Conservation (phyloP, 1,140 invertebrate species). For the Cotesia glomerata region DNA sequence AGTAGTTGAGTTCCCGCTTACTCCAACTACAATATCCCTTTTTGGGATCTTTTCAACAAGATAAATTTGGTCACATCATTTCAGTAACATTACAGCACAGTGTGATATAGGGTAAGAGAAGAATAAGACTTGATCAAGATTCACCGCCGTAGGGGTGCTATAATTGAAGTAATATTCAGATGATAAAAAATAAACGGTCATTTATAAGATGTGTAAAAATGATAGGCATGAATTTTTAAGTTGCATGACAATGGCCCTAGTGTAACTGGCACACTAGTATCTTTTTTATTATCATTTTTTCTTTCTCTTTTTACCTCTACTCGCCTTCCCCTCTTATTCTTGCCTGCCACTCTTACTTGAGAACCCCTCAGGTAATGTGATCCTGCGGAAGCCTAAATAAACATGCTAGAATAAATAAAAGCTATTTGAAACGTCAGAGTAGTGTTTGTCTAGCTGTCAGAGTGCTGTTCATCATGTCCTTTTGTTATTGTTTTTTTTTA, state of each 20-base stretch:
- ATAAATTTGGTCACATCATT: conserved; percentile 2
- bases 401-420: conserved; percentile 59
- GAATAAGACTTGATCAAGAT: conserved; percentile 15
- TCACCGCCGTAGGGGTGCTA: not conserved
- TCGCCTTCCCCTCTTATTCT: not conserved
- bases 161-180: not conserved
- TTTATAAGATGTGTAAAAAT: not conserved
- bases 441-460: conserved; percentile 57
- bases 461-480: conserved; percentile 17
- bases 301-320: not conserved
- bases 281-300: not conserved
- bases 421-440: conserved; percentile 55
- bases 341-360: conserved; percentile 3
- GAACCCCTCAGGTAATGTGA: conserved; percentile 51
- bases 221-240: conserved; percentile 18
- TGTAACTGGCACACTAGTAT: conserved; percentile 8
- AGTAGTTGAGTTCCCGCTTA: not conserved
- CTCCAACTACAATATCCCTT: conserved; percentile 12
- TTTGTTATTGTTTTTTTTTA: not conserved
- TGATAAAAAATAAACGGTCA: not conserved
- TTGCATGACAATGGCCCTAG: conserved; percentile 48
- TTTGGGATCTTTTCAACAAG: conserved; percentile 12
- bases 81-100: not conserved
- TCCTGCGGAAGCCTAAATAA: conserved; percentile 55
- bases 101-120: not conserved